phyloP scores from a whole-genome alignment of 2,888 invertebrate species.

The Philopedon plagiatum region DNA sequence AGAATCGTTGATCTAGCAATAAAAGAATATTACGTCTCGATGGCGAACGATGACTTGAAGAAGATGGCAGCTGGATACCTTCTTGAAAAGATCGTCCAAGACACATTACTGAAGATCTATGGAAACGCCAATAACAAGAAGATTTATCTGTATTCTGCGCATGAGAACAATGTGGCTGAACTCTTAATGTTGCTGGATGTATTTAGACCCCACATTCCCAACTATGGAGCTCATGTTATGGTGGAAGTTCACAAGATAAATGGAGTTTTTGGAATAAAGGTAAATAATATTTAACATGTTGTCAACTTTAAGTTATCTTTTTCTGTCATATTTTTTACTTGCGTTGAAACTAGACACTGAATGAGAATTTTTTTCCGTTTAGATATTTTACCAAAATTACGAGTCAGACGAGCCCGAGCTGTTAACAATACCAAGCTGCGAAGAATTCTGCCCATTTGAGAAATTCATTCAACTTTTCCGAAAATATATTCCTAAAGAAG shows the following conservation, averaged over 20 bases:
- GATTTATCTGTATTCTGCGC: constrained; percentile 67
- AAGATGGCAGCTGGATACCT: constrained; percentile 54
- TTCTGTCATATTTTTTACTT: too few relatives aligned
- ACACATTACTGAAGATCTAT: constrained; percentile 52
- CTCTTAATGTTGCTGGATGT: constrained; percentile 68
- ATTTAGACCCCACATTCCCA: constrained; percentile 65
- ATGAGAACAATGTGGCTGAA: constrained; percentile 71
- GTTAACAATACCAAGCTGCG: constrained; percentile 55
- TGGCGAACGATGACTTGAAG: constrained; percentile 61
- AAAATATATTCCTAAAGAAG: constrained; percentile 39
- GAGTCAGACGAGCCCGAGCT: constrained; percentile 49
- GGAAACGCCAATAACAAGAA: constrained; percentile 48
- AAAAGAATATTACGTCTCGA: constrained; percentile 51
- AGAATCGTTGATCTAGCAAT: constrained; percentile 61
- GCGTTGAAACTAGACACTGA: too few relatives aligned
- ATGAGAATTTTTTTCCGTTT: constrained; percentile 30
- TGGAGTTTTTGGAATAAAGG: constrained; percentile 57
- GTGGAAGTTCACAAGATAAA: constrained; percentile 59
- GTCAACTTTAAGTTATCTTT: too few relatives aligned
- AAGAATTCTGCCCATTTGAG: constrained; percentile 57
- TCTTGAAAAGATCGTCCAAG: constrained; percentile 56
- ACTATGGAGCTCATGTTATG: constrained; percentile 58
- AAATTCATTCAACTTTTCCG: constrained; percentile 45
- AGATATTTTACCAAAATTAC: constrained; percentile 57
- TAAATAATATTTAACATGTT: constrained; percentile 32